A percentile compares a stretch with the other conserved stretches of the same genome.
Evolutionary conservation across 2,888 invertebrate species (phyloP).

Genomic region (Diloba caeruleocephala): DNA sequence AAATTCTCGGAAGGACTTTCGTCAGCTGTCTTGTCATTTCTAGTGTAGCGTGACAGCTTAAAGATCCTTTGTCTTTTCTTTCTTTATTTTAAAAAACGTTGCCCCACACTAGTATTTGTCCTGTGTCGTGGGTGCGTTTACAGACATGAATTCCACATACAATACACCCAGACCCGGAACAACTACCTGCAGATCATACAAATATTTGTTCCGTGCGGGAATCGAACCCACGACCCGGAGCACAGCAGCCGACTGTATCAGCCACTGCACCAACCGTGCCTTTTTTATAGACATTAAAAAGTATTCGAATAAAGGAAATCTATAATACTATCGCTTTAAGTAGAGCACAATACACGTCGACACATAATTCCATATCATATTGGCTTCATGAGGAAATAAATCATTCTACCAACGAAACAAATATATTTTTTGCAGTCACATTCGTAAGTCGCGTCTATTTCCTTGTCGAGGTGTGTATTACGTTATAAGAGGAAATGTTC

Average conservation of each 20-base stretch:
- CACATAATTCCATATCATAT: slow-evolving; percentile 48
- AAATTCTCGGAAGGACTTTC: slow-evolving; percentile 9
- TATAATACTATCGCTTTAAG: slow-evolving; percentile 32
- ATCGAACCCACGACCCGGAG: too few species aligned
- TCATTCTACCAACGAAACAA: slow-evolving; percentile 28
- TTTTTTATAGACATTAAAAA: slow-evolving; percentile 27
- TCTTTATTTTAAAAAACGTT: too few species aligned
- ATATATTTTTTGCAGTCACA: slow-evolving; percentile 36
- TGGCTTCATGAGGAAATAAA: slow-evolving; percentile 45
- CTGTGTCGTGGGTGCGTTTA: too few species aligned
- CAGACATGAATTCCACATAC: too few species aligned
- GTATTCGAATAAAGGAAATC: slow-evolving; percentile 20
- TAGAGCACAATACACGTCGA: slow-evolving; percentile 21
- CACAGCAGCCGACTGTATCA: too few species aligned
- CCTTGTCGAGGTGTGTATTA: slow-evolving; percentile 29
- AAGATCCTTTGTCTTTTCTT: background rate
- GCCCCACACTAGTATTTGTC: too few species aligned
- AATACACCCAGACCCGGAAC: too few species aligned
- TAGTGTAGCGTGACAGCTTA: slow-evolving; percentile 2
- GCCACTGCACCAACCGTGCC: too few species aligned
- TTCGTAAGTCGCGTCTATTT: slow-evolving; percentile 42
- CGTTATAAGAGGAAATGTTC: slow-evolving; percentile 41
- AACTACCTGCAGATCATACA: too few species aligned
- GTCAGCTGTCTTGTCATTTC: slow-evolving; percentile 3
- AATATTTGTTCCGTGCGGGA: too few species aligned